These are phyloP conservation scores for Drosophila multiciliata DNA, from an alignment of 2,888 invertebrate species.

Conservation along the genomic window DNA sequence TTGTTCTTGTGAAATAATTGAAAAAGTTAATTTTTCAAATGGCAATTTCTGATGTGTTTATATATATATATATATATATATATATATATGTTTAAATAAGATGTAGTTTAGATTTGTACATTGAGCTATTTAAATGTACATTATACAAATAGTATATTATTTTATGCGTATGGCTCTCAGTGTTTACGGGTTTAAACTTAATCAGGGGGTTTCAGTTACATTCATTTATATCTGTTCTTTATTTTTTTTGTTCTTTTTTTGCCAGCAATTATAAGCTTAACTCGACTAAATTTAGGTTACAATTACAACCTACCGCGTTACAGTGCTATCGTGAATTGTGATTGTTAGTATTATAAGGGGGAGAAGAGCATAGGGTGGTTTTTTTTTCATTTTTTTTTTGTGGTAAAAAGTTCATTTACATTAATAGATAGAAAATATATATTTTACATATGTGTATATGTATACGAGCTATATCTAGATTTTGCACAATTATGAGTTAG, in stretches of 20 bases:
- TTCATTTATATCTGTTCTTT: conserved; percentile 30
- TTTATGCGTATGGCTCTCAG: conserved; percentile 45
- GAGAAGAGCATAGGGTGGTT: conserved; percentile 11
- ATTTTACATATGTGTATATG: conserved; percentile 19
- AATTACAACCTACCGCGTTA: conserved; percentile 74
- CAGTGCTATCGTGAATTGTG: conserved; percentile 35
- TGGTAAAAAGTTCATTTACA: conserved; percentile 38
- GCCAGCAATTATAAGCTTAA: conserved; percentile 57
- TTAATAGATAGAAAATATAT: conserved; percentile 47
- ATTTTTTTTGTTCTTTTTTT: background rate
- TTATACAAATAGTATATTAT: conserved; percentile 13
- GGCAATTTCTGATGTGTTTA: conserved; percentile 43
- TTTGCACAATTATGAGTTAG: conserved; percentile 73
- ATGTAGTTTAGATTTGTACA: conserved; percentile 29
- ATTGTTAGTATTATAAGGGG: conserved; percentile 23
- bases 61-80: background rate
- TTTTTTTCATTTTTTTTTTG: conserved; percentile 13
- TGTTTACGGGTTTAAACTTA: conserved; percentile 37
- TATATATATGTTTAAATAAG: conserved; percentile 13
- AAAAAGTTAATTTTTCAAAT: conserved; percentile 45
- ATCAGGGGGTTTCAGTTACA: conserved; percentile 34
- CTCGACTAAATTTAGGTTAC: conserved; percentile 62
- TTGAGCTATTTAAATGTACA: conserved; percentile 33
- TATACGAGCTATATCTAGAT: conserved; percentile 52
- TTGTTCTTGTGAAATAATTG: conserved; percentile 41